Percentiles rank a stretch among this genome's conserved stretches.
Conservation (phyloP, 92 coral and sea anemone genomes). For the Actinostola sp. region DNA sequence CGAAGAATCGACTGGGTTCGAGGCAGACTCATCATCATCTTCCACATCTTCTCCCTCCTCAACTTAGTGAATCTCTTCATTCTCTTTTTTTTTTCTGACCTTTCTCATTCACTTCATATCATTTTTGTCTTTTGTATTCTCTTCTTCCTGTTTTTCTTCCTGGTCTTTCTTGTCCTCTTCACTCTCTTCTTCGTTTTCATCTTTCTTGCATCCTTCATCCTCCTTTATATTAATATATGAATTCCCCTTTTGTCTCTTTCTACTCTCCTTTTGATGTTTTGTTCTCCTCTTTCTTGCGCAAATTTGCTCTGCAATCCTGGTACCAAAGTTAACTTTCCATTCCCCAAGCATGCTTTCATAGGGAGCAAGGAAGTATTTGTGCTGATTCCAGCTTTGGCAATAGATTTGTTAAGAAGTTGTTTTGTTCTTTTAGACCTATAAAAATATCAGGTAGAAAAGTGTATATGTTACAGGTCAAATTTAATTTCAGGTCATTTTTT, state of each 20-base stretch:
- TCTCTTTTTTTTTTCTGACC: background rate
- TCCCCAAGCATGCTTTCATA: background rate
- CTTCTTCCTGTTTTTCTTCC: background rate
- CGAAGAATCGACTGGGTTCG: too few relatives aligned
- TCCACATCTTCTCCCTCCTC: background rate
- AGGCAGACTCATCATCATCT: too few relatives aligned
- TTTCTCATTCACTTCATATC: too few relatives aligned
- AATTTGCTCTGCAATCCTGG: background rate
- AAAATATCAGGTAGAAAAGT: too few relatives aligned
- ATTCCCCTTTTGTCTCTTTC: conserved; percentile 1
- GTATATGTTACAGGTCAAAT: too few relatives aligned
- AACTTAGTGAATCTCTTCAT: background rate
- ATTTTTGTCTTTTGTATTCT: background rate
- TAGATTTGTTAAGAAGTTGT: conserved; percentile 7
- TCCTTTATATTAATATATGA: background rate
- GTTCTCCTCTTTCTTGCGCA: background rate
- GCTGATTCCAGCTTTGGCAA: conserved; percentile 12
- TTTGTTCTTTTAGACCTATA: conserved; percentile 9
- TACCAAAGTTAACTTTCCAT: background rate
- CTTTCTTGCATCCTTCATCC: background rate
- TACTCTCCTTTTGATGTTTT: background rate
- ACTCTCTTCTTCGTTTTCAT: background rate
- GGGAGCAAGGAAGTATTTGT: background rate
- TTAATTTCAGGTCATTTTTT: too few relatives aligned
- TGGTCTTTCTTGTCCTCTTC: background rate